Conservation (phyloP, 2,888 invertebrate genomes). For the Chamaedrilus cognettii region DNA sequence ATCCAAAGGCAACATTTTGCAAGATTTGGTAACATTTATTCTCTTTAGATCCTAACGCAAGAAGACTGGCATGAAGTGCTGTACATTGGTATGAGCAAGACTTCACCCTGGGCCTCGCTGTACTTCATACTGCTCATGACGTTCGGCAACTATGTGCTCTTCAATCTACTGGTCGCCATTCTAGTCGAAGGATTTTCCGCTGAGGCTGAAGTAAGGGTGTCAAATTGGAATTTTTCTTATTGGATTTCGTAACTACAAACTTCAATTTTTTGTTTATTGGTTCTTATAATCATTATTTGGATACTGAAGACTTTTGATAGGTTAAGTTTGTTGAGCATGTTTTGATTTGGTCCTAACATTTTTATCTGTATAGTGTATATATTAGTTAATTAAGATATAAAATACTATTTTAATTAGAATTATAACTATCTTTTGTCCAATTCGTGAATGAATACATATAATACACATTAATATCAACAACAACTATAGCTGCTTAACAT, state of each 20-base stretch:
- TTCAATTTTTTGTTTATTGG: background rate
- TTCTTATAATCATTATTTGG: background rate
- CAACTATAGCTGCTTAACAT: no score
- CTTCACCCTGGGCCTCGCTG: slow-evolving; percentile 98
- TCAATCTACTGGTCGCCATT: slow-evolving; percentile 99
- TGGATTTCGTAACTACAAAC: background rate
- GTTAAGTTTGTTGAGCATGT: no score
- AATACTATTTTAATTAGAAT: no score
- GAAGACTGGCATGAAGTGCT: slow-evolving; percentile 99
- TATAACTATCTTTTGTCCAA: no score
- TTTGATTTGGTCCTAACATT: no score
- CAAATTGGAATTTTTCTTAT: no score
- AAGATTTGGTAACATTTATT: no score
- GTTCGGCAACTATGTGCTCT: slow-evolving; percentile 99
- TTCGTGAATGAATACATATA: no score
- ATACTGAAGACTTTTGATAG: background rate
- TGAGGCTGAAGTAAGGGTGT: slow-evolving; percentile 4
- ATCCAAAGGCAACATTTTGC: no score
- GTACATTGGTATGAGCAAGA: slow-evolving; percentile 99
- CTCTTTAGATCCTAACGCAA: slow-evolving; percentile 99
- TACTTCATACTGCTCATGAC: slow-evolving; percentile 99
- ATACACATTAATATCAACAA: no score
- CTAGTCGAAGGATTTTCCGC: slow-evolving; percentile 96
- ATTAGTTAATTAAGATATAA: no score
- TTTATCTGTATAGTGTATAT: no score